Evolutionary conservation across 2,797 vertebrate species (phyloP).

Genomic region (Erpetoichthys calabaricus): DNA sequence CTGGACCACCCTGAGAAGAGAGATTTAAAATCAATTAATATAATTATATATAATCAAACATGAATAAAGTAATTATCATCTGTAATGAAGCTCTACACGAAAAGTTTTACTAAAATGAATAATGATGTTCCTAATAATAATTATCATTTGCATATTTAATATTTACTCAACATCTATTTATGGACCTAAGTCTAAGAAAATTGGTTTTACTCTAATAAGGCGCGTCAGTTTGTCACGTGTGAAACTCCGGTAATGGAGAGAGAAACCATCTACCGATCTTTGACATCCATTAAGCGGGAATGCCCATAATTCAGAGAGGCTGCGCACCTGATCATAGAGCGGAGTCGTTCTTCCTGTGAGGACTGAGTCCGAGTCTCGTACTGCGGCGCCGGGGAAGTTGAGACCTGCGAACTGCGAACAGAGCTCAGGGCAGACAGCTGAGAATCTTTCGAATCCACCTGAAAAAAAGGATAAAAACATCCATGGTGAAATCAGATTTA

Average conservation of each 20-base stretch:
- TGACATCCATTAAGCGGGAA: no score
- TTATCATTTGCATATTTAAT: no score
- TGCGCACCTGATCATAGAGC: constrained; percentile 60
- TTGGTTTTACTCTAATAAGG: no score
- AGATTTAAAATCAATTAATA: background rate
- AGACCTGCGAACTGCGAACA: constrained; percentile 37
- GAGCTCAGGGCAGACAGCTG: constrained; percentile 50
- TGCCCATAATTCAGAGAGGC: no score
- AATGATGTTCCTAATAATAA: background rate
- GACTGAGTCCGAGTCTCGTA: constrained; percentile 27
- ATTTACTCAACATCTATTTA: no score
- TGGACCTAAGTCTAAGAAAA: no score
- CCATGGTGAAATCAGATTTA: no score
- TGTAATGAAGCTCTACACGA: background rate
- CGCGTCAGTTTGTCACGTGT: no score
- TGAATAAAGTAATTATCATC: background rate
- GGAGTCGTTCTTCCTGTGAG: constrained; percentile 41
- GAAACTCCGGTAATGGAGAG: no score
- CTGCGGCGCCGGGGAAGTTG: constrained; percentile 12
- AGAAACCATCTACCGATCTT: no score
- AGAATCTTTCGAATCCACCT: constrained; percentile 67
- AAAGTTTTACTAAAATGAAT: background rate
- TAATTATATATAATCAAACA: background rate
- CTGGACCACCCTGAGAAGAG: constrained; percentile 52
- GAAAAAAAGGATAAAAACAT: background rate